These are phyloP conservation scores for Anableps anableps DNA, from an alignment of 2,797 vertebrate genomes.

Conservation along the genomic window DNA sequence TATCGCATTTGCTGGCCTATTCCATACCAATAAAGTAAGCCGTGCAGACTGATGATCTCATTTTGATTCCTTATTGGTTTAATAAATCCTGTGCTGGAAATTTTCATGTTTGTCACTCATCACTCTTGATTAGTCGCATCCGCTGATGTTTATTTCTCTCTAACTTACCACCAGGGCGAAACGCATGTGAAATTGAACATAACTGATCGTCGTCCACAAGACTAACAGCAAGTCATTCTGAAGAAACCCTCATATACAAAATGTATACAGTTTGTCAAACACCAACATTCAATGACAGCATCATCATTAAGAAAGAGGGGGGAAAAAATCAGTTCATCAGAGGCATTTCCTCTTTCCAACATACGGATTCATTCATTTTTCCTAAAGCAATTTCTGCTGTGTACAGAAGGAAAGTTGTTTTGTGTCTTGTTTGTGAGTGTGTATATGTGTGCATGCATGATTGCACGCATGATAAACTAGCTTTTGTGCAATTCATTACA, in stretches of 20 bases:
- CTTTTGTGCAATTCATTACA: slow-evolving; percentile 73
- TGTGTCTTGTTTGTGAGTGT: slow-evolving; percentile 25
- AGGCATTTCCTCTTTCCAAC: slow-evolving; percentile 29
- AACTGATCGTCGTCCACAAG: background rate
- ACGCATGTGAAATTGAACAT: background rate
- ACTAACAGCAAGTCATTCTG: slow-evolving; percentile 12
- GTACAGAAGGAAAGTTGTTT: slow-evolving; percentile 40
- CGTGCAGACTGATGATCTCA: background rate
- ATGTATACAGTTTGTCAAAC: slow-evolving; percentile 25
- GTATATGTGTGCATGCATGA: slow-evolving; percentile 29
- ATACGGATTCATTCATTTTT: slow-evolving; percentile 43
- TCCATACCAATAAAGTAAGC: background rate
- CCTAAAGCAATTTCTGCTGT: slow-evolving; percentile 42
- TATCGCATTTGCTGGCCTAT: background rate
- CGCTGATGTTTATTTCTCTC: background rate
- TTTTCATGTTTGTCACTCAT: background rate
- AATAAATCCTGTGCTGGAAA: background rate
- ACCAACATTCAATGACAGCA: slow-evolving; percentile 28
- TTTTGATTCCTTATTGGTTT: background rate
- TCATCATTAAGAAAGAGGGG: slow-evolving; percentile 40
- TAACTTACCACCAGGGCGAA: no score
- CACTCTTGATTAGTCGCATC: background rate
- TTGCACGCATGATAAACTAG: slow-evolving; percentile 60
- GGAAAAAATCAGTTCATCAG: slow-evolving; percentile 49
- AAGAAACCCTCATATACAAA: slow-evolving; percentile 21